A percentile compares a stretch with the other conserved stretches of the same genome.
These are phyloP conservation scores for Parus major DNA, from an alignment of 2,113 vertebrate species.

Conservation along the genomic window DNA sequence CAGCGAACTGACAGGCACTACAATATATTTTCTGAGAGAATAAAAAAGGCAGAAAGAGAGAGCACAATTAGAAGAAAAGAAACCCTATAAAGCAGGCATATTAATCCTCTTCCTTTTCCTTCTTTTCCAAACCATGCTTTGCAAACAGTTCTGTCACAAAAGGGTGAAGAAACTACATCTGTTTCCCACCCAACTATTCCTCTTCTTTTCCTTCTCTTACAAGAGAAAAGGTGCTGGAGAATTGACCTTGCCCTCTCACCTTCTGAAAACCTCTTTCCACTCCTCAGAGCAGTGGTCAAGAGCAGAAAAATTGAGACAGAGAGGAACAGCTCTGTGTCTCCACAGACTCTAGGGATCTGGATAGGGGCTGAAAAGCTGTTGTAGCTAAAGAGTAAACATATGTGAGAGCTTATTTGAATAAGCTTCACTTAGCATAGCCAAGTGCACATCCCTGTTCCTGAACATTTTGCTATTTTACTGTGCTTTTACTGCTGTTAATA, in stretches of 20 bases:
- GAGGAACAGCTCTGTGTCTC: background rate
- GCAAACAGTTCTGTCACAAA: background rate
- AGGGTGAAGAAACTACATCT: background rate
- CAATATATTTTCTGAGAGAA: background rate
- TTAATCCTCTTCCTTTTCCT: background rate
- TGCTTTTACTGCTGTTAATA: background rate
- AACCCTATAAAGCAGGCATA: background rate
- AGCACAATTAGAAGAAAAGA: background rate
- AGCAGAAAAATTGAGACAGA: background rate
- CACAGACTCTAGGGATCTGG: background rate
- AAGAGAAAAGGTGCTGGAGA: background rate
- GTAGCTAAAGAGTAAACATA: background rate
- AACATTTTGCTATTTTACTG: background rate
- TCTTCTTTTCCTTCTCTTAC: background rate
- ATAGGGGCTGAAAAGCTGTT: background rate
- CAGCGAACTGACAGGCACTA: background rate
- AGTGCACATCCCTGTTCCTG: background rate
- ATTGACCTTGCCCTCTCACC: background rate
- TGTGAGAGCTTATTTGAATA: background rate
- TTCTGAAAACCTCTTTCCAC: background rate
- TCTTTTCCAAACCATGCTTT: background rate
- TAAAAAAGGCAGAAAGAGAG: background rate
- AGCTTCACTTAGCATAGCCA: background rate
- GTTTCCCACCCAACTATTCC: background rate
- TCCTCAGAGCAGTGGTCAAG: background rate